These are phyloP conservation scores for Melanocharis versteri DNA, from an alignment of 2,113 vertebrate species.

Conservation along the genomic window DNA sequence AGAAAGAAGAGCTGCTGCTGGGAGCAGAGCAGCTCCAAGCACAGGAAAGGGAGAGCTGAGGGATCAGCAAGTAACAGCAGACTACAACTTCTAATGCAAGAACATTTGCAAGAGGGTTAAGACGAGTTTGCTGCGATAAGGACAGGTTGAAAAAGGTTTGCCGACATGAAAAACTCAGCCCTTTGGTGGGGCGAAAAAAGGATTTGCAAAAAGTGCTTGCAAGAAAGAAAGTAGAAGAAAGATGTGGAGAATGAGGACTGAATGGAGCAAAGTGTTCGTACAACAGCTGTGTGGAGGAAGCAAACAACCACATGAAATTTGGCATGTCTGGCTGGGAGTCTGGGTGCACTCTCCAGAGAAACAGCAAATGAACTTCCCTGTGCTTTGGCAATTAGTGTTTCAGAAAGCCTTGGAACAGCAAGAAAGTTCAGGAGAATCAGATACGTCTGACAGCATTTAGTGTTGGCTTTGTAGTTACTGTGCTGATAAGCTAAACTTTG, in stretches of 20 bases:
- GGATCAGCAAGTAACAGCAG: neutral
- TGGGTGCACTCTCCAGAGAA: neutral
- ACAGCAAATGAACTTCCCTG: neutral
- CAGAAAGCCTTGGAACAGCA: neutral
- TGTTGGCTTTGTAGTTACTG: neutral
- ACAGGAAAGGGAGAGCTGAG: neutral
- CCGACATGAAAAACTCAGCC: neutral
- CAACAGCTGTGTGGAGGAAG: neutral
- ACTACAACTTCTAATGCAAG: neutral
- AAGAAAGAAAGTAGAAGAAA: neutral
- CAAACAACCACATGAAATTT: neutral
- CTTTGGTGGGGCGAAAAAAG: neutral
- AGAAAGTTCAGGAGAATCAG: neutral
- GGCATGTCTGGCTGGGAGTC: neutral
- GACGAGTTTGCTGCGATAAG: neutral
- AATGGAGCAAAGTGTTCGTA: neutral
- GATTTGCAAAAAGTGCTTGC: neutral
- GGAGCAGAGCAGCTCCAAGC: neutral
- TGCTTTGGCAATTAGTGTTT: neutral
- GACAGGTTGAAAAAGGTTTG: neutral
- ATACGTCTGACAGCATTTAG: neutral
- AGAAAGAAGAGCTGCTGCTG: neutral
- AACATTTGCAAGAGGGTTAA: neutral
- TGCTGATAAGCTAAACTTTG: neutral
- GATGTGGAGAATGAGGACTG: neutral